Evolutionary conservation across 37 sponge, comb jelly and placozoan species (phyloP), one percentile per base, ranked within the genome.

Genomic region (Geodia barretti): DNA sequence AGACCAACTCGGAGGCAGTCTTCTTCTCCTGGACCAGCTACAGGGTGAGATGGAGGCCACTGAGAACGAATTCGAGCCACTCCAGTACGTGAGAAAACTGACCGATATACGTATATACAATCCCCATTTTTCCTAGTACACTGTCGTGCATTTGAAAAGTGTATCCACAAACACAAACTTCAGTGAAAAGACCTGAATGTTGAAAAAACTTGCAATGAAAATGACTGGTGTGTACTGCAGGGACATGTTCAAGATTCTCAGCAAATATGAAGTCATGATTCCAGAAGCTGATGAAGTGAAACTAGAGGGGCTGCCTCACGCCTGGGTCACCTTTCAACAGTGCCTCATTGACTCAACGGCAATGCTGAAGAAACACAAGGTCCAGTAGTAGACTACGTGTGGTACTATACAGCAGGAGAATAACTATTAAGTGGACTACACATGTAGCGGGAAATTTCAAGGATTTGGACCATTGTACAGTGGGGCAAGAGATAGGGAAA

Each of bases 291-390:
- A 84, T 58, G 83, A 88, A 54, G 21, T 37, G 9, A 67, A 86
- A 65, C 31, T 79, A 23, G 73, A 74, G 47, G 66, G 75, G 28
- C 76, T 88, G 23, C 89, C 80, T 0, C 35, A 62, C 17, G 62
- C 25, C 25, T 99, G 95, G 95, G 64, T 85, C 60, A 43, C 86
- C 35, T 99, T 97, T 70, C 86, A 88, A 37, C 91, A 88, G 76
- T 99, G 97, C 78, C 89, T 99, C 62, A 82, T 92, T 42, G 90
- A 94, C 82, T 88, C 90, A 59, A 95, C 94, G 14, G 35, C 77
- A 62, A 97, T 89, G 92, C 92, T 99, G 64, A 92, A 89, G 87
- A 96, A 94, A 73, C 89, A 92, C 84, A 99, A 99, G 94, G 94
- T 89, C 2, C 14, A 72, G 59, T 28, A 31, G 0, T 11, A 8